Evolutionary conservation across 2,797 vertebrate genomes (phyloP).

Genomic region (Pseudochaenichthys georgianus): DNA sequence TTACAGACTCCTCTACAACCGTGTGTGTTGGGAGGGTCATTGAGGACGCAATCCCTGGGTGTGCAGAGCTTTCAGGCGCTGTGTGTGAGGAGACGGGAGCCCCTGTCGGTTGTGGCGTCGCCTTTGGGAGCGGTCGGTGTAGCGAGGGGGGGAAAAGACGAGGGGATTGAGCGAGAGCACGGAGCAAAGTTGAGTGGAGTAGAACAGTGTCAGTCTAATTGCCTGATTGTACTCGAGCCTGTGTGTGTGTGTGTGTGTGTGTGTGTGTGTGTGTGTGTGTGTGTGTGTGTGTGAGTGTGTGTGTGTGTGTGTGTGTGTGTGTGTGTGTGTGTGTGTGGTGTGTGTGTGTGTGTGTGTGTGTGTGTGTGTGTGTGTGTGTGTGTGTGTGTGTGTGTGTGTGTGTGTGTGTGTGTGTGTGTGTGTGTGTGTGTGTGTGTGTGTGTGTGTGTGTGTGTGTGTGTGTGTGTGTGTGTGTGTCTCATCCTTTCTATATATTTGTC

Average conservation of each 20-base stretch:
- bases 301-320: conserved; percentile 20
- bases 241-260: conserved; percentile 24
- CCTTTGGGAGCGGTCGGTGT: conserved; percentile 56
- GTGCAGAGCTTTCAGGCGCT: conserved; percentile 74
- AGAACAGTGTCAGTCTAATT: conserved; percentile 73
- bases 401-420: conserved; percentile 19
- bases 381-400: conserved; percentile 25
- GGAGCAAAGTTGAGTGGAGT: conserved; percentile 62
- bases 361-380: conserved; percentile 23
- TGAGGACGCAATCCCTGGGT: conserved; percentile 59
- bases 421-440: conserved; percentile 24
- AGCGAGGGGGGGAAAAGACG: conserved; percentile 10
- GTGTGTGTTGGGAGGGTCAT: conserved; percentile 21
- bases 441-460: conserved; percentile 21
- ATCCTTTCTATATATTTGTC: conserved; percentile 48
- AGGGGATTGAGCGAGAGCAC: conserved; percentile 38
- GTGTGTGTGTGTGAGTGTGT: conserved; percentile 24
- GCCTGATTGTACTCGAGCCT: conserved; percentile 74
- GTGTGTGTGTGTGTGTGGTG: conserved; percentile 25
- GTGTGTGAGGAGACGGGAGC: conserved; percentile 39
- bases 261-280: conserved; percentile 22
- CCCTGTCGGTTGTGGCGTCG: conserved; percentile 19
- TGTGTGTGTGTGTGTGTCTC: conserved; percentile 18
- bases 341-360: conserved; percentile 22
- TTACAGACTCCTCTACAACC: conserved; percentile 25